A percentile compares a stretch with the other conserved stretches of the same genome.
Conservation (phyloP, 2,888 invertebrate species). For the Meta bourneti region DNA sequence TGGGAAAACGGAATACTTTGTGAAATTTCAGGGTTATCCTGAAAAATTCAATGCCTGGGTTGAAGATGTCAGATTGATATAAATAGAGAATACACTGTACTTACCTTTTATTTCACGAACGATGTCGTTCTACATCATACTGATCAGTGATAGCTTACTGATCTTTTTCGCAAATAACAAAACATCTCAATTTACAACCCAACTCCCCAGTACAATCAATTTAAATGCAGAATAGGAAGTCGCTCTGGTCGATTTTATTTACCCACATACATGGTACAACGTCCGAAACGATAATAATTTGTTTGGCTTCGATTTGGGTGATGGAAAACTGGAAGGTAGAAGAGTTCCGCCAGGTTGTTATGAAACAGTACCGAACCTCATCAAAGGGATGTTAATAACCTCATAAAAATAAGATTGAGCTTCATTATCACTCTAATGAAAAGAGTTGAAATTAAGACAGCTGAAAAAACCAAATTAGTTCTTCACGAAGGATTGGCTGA, state of each 20-base stretch:
- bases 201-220: no score
- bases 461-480: not conserved
- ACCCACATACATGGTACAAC: not conserved
- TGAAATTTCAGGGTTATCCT: no score
- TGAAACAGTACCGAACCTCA: constrained; percentile 38
- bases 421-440: constrained; percentile 8
- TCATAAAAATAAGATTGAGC: constrained; percentile 34
- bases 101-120: not conserved
- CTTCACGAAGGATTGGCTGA: constrained; percentile 23
- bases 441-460: constrained; percentile 21
- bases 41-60: constrained; percentile 53
- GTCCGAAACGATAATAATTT: not conserved
- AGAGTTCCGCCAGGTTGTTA: no score
- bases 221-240: not conserved
- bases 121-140: constrained; percentile 75
- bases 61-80: constrained; percentile 36
- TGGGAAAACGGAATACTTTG: no score
- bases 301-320: not conserved
- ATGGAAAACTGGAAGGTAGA: no score
- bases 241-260: not conserved
- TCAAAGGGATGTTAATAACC: constrained; percentile 17
- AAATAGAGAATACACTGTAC: not conserved
- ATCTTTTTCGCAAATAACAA: no score
- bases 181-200: no score
- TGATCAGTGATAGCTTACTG: no score